A percentile compares a stretch with the other conserved stretches of the same genome.
phyloP scores from a whole-genome alignment of 2,888 invertebrate genomes.

The Kuschelorhynchus macadamiae region DNA sequence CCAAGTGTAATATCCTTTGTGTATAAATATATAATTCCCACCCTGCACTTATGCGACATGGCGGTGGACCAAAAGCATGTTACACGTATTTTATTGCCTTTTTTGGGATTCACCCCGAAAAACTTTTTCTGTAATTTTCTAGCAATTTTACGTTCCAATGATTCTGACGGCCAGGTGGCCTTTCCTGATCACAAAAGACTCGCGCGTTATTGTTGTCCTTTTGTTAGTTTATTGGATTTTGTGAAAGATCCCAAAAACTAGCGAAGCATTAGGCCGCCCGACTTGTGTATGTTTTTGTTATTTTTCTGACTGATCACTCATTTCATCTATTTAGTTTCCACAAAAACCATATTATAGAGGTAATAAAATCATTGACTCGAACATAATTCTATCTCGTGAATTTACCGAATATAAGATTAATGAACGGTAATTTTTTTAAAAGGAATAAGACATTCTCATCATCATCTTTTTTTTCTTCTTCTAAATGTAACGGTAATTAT shows the following conservation, averaged over 20 bases:
- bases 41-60: too few species aligned
- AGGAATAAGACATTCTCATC: too few species aligned
- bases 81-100: slow-evolving; percentile 63
- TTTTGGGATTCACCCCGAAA: slow-evolving; percentile 61
- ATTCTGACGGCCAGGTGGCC: slow-evolving; percentile 61
- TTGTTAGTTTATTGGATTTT: slow-evolving; percentile 63
- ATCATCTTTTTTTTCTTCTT: too few species aligned
- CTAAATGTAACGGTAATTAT: too few species aligned
- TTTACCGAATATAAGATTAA: too few species aligned
- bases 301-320: slow-evolving; percentile 57
- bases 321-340: slow-evolving; percentile 64
- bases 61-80: slow-evolving; percentile 53
- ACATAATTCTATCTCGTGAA: too few species aligned
- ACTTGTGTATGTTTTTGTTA: slow-evolving; percentile 52
- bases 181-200: slow-evolving; percentile 55
- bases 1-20: too few species aligned
- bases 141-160: slow-evolving; percentile 66
- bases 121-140: slow-evolving; percentile 63
- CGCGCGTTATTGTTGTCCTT: slow-evolving; percentile 62
- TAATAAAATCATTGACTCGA: too few species aligned
- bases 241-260: slow-evolving; percentile 58
- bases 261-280: slow-evolving; percentile 42
- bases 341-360: slow-evolving; percentile 64
- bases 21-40: too few species aligned
- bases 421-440: too few species aligned